These are phyloP conservation scores for Adoxophyes honmai DNA, from an alignment of 1,140 invertebrate genomes.

Conservation along the genomic window DNA sequence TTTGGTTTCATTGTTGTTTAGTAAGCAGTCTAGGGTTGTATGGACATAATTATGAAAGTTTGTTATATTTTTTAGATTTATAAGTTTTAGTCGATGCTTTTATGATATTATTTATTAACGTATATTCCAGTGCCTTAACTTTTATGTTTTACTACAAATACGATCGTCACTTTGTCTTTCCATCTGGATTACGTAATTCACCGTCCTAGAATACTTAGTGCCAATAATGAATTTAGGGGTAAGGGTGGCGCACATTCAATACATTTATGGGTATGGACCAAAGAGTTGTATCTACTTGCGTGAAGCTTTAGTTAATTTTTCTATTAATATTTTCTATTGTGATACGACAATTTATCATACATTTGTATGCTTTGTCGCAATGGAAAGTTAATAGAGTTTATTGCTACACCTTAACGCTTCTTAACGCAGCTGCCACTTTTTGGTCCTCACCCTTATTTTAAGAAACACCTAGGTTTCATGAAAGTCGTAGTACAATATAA, in stretches of 20 bases:
- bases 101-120: background rate
- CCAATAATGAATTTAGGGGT: constrained; percentile 28
- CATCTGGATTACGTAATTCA: constrained; percentile 18
- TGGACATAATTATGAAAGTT: background rate
- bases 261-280: too few species aligned
- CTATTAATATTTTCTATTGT: too few species aligned
- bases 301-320: too few species aligned
- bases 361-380: too few species aligned
- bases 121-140: constrained; percentile 15
- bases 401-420: too few species aligned
- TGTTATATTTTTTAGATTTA: constrained; percentile 5
- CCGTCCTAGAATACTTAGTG: constrained; percentile 53
- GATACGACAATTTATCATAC: too few species aligned
- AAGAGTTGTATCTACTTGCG: too few species aligned
- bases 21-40: background rate
- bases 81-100: background rate
- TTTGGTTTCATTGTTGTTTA: constrained; percentile 2
- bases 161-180: constrained; percentile 1
- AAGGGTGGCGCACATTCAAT: background rate
- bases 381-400: too few species aligned
- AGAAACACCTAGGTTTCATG: too few species aligned
- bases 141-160: constrained; percentile 1
- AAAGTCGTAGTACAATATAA: too few species aligned
- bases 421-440: too few species aligned
- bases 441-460: too few species aligned